Percentiles rank a stretch among this genome's conserved stretches.
These are phyloP conservation scores for Amphipyra tragopoginis DNA, from an alignment of 2,888 invertebrate genomes.

Conservation along the genomic window DNA sequence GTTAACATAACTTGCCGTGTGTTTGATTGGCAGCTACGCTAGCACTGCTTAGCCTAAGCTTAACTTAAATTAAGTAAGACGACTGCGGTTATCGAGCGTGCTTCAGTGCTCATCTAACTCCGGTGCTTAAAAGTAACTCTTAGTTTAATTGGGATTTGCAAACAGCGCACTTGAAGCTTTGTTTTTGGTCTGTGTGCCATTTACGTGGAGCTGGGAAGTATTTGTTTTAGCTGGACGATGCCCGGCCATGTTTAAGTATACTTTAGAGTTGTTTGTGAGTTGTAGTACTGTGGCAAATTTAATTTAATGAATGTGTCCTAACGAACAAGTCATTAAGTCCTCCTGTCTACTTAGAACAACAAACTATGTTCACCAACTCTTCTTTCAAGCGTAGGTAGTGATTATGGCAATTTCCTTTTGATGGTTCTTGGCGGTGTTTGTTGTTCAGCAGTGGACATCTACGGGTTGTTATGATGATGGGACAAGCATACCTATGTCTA, in stretches of 20 bases:
- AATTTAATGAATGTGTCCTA: no score
- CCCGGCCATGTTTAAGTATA: slow-evolving; percentile 11
- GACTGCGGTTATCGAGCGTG: slow-evolving; percentile 57
- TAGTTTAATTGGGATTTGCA: slow-evolving; percentile 44
- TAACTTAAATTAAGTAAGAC: slow-evolving; percentile 68
- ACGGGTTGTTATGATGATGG: no score
- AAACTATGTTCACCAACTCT: no score
- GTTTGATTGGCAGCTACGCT: slow-evolving; percentile 60
- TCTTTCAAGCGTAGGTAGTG: no score
- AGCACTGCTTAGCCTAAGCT: slow-evolving; percentile 45
- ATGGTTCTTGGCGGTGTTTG: no score
- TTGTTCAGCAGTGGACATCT: no score
- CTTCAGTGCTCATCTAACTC: slow-evolving; percentile 27
- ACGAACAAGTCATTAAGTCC: no score
- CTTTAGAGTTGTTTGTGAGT: not conserved
- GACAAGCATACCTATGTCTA: no score
- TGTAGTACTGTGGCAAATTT: not conserved
- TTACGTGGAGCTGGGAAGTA: slow-evolving; percentile 8
- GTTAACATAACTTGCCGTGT: slow-evolving; percentile 45
- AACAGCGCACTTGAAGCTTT: slow-evolving; percentile 22
- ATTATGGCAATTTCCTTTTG: no score
- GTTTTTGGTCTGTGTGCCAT: slow-evolving; percentile 17
- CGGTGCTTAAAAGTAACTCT: slow-evolving; percentile 35
- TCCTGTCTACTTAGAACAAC: no score
- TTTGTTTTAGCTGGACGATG: slow-evolving; percentile 5